Base-by-base conservation (phyloP, 2,888 invertebrate species). In the Synergus itoensis region DNA sequence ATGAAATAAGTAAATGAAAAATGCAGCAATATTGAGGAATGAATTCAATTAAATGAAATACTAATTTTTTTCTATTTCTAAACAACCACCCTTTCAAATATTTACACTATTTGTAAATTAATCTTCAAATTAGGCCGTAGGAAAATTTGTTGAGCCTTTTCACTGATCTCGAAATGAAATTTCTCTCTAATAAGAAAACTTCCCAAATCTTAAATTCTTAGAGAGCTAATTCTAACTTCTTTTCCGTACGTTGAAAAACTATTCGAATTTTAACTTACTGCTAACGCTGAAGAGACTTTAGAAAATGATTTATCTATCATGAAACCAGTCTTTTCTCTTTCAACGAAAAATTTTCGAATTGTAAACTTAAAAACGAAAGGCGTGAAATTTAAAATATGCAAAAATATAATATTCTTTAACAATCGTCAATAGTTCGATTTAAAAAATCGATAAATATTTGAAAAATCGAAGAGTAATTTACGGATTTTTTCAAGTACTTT, bases 281-380 rank as follows among this genome's bases (percentile, higher is more conserved):
- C 62, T 62, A 62, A 57, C 18, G 53, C 18, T 21, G 43, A 21
- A 41, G 9, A 43, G 12, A 41, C 14, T 18, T 12, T 48, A 28
- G 16, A 45, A 48, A 48, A 62, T 62, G 28, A 21, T 62, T 62
- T 28, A 28, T 28, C 21, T 12, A 73, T 53, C 18, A 11, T 48
- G 16, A 53, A 73, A 73, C 48, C 73, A 73, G 73, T 73, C 73
- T 73, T 73, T 73, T n/a, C 73, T 73, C 73, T 73, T 73, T 73
- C 48, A 73, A 73, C 36, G 36, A 53, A 73, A 53, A 21, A 11
- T 28, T 60, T 62, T 62, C 18, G 12, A 62, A 28, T 28, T 62
- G 18, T 8, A 18, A 57, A 57, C n/a, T 18, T 57, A 9, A n/a
- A 18, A 57, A 57, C 3, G 53, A 36, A 36, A 36, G 5, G 5